phyloP scores from a whole-genome alignment of 30 jellyfish, hydroid and myxozoan genomes.

The Turritopsis rubra region DNA sequence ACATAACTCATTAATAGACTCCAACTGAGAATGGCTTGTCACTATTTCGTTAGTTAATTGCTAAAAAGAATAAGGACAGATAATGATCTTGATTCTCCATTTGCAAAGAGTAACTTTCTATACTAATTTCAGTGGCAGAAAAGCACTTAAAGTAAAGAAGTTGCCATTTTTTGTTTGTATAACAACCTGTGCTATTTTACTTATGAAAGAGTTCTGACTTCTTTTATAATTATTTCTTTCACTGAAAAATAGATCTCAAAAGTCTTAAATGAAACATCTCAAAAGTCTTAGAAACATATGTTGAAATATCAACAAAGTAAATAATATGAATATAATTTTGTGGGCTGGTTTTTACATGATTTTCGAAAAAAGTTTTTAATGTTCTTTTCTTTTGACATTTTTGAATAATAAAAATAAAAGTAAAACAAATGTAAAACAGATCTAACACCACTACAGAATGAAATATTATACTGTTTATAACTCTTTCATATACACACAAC shows the following conservation, averaged over 20 bases:
- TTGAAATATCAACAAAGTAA: not conserved
- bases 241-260: not conserved
- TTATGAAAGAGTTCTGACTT: not conserved
- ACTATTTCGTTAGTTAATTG: slow-evolving; percentile 6
- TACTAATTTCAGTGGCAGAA: not conserved
- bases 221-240: not conserved
- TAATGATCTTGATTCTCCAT: not conserved
- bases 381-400: not conserved
- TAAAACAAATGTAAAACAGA: no score
- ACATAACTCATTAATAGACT: not conserved
- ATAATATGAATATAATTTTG: not conserved
- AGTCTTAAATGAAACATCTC: no score
- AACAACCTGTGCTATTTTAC: no score
- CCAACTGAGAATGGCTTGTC: not conserved
- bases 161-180: not conserved
- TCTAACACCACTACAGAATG: not conserved
- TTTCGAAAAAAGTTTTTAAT: not conserved
- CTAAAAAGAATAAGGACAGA: slow-evolving; percentile 5
- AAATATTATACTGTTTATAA: no score
- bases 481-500: no score
- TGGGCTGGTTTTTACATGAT: not conserved
- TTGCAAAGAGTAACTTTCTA: not conserved
- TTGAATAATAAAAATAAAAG: not conserved
- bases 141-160: not conserved
- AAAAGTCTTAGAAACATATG: not conserved